Evolutionary conservation across 1,140 invertebrate species (phyloP), one percentile per base, ranked within the genome.

Genomic region (Zaprionus vittiger): DNA sequence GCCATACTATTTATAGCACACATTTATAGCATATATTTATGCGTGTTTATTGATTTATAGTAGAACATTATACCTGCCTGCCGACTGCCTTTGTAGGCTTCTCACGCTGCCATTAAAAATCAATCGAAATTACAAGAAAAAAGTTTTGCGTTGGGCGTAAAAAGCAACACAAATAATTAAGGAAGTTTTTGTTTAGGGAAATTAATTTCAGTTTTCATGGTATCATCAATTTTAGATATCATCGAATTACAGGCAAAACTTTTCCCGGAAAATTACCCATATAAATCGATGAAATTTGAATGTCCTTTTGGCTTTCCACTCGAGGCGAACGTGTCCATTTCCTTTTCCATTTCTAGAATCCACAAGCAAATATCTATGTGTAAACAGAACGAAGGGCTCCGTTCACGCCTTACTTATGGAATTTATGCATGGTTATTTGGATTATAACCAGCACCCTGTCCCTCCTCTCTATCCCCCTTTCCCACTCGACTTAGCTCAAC

Each of bases 381-480:
- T 69, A 87, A 83, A 87, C 78, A 63, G 73, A 60, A 41, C 56
- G 52, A 41, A 44, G 41, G 52, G 57, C 31, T 41, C 80, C 74
- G 82, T 86, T 86, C 83, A 82, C 73, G 70, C 77, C 73, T 64
- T 68, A 34, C 68, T 71, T 74, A 69, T 83, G 68, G 66, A 80
- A 89, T 87, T 83, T 87, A 89, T 87, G 84, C 80, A 80, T 76
- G 85, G 70, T 68, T 70, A 87, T 87, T 78, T 71, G 62, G 84
- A 84, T 84, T 84, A 81, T 79, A 85, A 70, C 75, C 9, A 26
- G 41, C 15, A 34, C 22, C 55, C n/a, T 9, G 15, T 37, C 26
- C 37, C 44, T 15, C 14, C 20, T 12, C 54, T 4, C 34, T 52
- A 7, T 34, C 7, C 5, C 12, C 6, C 5, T 1, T n/a, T 24